Percentiles rank a stretch among this genome's conserved stretches.
Conservation (phyloP, 2,797 vertebrate genomes). For the Enteromius argenteus region DNA sequence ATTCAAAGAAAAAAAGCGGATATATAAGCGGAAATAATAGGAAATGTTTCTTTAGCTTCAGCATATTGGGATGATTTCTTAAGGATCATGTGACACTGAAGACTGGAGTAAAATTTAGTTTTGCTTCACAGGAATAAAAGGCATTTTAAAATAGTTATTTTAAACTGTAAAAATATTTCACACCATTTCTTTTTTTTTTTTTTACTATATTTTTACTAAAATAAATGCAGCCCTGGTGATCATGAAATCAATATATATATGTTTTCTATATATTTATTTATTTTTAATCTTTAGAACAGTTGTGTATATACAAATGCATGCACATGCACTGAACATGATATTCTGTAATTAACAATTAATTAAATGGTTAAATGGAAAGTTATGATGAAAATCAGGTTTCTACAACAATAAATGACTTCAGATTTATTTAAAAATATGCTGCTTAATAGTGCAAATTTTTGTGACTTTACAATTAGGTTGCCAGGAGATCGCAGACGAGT, state of each 20-base stretch:
- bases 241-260: not conserved
- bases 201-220: not conserved
- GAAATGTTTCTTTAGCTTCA: not conserved
- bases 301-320: not conserved
- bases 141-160: not conserved
- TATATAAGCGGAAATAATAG: too few relatives aligned
- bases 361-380: not conserved
- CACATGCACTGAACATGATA: not conserved
- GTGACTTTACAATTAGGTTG: slow-evolving; percentile 79
- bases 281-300: not conserved
- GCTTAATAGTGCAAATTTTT: not conserved
- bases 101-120: not conserved
- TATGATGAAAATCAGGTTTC: not conserved
- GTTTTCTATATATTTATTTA: too few relatives aligned
- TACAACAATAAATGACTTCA: not conserved
- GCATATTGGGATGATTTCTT: not conserved
- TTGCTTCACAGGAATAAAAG: not conserved
- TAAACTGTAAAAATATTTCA: not conserved
- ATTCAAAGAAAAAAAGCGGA: not conserved
- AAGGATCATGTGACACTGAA: not conserved
- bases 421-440: not conserved
- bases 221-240: not conserved
- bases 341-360: not conserved
- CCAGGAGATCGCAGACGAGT: slow-evolving; percentile 96
- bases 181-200: not conserved